phyloP scores from a whole-genome alignment of 1,140 invertebrate species.

The Tetraneura akinire region DNA sequence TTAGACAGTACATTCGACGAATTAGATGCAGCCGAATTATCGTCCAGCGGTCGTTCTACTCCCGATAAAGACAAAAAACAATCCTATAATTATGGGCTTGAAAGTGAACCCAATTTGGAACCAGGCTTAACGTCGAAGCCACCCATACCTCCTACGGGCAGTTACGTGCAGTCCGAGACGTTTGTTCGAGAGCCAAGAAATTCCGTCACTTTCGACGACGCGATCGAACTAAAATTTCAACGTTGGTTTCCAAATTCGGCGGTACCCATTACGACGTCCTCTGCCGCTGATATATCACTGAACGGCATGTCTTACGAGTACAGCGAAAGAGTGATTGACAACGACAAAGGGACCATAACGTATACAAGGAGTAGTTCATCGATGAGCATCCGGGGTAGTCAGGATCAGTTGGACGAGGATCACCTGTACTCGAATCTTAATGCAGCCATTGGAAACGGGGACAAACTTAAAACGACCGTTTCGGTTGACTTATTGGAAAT shows the following conservation, averaged over 20 bases:
- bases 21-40: not conserved
- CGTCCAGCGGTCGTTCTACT: not conserved
- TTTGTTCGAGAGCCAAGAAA: not conserved
- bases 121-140: slow-evolving; percentile 55
- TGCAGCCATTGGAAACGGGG: not conserved
- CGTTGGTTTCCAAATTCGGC: slow-evolving; percentile 56
- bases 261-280: not conserved
- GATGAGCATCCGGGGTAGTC: slow-evolving; percentile 9
- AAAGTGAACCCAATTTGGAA: slow-evolving; percentile 37
- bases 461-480: not conserved
- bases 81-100: not conserved
- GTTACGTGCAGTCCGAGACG: not conserved
- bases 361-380: slow-evolving; percentile 20
- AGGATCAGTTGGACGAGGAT: slow-evolving; percentile 30
- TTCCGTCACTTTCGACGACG: slow-evolving; percentile 54
- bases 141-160: slow-evolving; percentile 53
- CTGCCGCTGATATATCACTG: not conserved
- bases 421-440: slow-evolving; percentile 36
- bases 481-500: slow-evolving; percentile 13
- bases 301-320: slow-evolving; percentile 1
- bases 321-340: not conserved
- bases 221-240: slow-evolving; percentile 56
- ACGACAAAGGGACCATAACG: not conserved
- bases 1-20: not conserved
- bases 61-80: not conserved